A percentile compares a stretch with the other conserved stretches of the same genome.
Evolutionary conservation across 2,113 vertebrate genomes (phyloP).

Genomic region (Saiga tatarica): DNA sequence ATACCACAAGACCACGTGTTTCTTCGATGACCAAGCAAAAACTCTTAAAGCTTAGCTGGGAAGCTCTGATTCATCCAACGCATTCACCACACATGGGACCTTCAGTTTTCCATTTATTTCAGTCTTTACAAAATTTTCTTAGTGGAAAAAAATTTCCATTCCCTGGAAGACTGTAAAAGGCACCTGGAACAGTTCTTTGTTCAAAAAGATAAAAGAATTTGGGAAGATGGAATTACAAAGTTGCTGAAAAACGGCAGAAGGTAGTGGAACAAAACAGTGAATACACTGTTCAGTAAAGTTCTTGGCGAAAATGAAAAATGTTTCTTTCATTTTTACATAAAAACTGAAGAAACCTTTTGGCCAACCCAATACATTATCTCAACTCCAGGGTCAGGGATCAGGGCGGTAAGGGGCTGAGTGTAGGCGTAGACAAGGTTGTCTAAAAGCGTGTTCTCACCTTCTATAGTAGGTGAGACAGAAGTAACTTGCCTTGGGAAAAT

Average conservation of each 20-base stretch:
- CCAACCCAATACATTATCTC: not conserved
- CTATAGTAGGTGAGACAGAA: not conserved
- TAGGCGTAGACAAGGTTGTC: not conserved
- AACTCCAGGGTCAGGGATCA: not conserved
- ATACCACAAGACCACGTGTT: not conserved
- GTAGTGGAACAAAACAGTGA: not conserved
- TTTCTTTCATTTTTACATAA: not conserved
- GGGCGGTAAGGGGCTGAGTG: not conserved
- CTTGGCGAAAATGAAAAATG: not conserved
- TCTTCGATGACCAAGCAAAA: not conserved
- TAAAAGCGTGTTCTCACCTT: not conserved
- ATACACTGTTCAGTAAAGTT: not conserved
- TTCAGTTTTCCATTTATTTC: not conserved
- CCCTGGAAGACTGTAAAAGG: not conserved
- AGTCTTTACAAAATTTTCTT: not conserved
- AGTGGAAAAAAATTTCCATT: not conserved
- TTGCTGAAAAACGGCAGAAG: not conserved
- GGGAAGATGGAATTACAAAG: not conserved
- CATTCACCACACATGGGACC: not conserved
- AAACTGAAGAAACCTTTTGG: not conserved
- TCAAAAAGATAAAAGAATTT: not conserved
- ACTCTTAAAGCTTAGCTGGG: not conserved
- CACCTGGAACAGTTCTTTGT: not conserved
- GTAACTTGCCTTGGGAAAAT: not conserved
- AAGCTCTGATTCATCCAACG: not conserved